These are phyloP conservation scores for Labia minor DNA, from an alignment of 2,888 invertebrate species.

Conservation along the genomic window DNA sequence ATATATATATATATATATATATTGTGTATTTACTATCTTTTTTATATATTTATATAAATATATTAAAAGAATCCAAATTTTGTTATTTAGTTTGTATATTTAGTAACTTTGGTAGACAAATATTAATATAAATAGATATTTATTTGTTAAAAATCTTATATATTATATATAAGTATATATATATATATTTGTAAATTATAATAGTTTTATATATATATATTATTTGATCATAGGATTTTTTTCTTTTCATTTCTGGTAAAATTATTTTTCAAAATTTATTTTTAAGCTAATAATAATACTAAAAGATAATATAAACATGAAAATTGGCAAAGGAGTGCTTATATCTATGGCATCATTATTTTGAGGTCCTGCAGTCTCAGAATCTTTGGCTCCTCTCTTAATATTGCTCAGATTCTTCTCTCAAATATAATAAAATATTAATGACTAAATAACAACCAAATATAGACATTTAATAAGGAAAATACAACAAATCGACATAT, in stretches of 20 bases:
- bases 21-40: no score
- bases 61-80: constrained; percentile 2
- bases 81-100: neutral
- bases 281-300: neutral
- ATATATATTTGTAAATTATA: neutral
- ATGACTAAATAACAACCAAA: constrained; percentile 13
- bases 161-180: neutral
- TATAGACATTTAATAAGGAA: constrained; percentile 7
- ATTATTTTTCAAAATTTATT: neutral
- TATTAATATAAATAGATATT: constrained; percentile 15
- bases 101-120: constrained; percentile 14
- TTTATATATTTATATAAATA: neutral
- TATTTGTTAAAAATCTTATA: constrained; percentile 16
- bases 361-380: neutral
- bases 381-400: constrained; percentile 5
- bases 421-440: neutral
- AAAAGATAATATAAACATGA: neutral
- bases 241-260: no score
- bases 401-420: neutral
- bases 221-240: neutral
- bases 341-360: neutral
- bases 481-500: neutral
- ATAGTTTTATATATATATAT: neutral
- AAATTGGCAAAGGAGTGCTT: neutral
- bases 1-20: neutral